Conservation (phyloP, 2,113 vertebrate species). For the Columbina picui region DNA sequence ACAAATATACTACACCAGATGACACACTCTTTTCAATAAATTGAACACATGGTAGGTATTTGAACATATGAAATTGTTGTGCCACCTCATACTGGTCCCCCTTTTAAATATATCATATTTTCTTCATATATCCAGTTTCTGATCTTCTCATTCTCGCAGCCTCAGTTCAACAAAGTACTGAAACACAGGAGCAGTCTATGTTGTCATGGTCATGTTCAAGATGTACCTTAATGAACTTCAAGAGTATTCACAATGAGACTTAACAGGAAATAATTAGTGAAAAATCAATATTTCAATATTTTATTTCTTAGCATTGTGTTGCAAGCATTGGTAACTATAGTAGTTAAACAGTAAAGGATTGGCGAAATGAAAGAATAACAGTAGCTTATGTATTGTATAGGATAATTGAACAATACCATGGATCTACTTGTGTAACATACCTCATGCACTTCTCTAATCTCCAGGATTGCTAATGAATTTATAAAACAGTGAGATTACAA, state of each 20-base stretch:
- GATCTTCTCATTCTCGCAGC: not conserved
- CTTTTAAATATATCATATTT: not conserved
- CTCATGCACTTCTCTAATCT: not conserved
- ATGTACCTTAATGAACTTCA: rapidly evolving
- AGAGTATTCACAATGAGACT: not conserved
- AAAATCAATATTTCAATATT: not conserved
- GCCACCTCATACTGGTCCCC: not conserved
- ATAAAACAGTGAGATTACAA: not conserved
- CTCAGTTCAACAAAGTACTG: not conserved
- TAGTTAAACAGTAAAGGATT: not conserved
- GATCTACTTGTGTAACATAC: not conserved
- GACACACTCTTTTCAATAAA: not conserved
- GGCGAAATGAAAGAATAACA: not conserved
- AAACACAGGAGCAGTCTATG: not conserved
- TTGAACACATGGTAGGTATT: not conserved
- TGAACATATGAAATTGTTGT: not conserved
- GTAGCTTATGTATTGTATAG: not conserved
- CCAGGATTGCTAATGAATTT: not conserved
- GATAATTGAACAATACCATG: not conserved
- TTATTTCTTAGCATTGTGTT: not conserved
- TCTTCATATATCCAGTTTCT: not conserved
- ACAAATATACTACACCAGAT: not conserved
- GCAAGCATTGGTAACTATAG: not conserved
- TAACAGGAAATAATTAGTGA: not conserved
- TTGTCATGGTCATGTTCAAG: not conserved